These are phyloP conservation scores for Thunnus maccoyii DNA, from an alignment of 2,113 vertebrate genomes.

Conservation along the genomic window DNA sequence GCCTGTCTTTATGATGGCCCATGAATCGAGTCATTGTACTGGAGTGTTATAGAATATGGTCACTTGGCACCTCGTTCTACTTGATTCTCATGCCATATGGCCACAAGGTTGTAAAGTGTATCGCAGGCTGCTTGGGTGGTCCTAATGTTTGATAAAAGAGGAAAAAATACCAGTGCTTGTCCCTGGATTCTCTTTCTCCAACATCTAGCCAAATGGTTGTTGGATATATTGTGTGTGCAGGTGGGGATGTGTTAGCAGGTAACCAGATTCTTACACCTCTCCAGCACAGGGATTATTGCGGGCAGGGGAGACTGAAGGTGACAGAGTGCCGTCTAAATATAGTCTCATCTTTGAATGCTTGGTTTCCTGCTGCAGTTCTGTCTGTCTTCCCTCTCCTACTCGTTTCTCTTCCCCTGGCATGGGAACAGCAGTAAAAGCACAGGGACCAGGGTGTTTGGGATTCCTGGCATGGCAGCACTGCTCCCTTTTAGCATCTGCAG, in stretches of 20 bases:
- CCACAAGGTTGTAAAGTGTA: slow-evolving; percentile 62
- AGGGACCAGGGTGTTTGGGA: slow-evolving; percentile 56
- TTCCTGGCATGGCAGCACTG: slow-evolving; percentile 52
- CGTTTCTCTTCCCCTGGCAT: slow-evolving; percentile 30
- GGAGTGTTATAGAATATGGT: slow-evolving; percentile 59
- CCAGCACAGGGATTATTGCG: slow-evolving; percentile 18
- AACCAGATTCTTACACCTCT: slow-evolving; percentile 23
- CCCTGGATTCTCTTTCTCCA: slow-evolving; percentile 24
- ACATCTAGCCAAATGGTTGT: slow-evolving; percentile 48
- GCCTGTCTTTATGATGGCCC: slow-evolving; percentile 54
- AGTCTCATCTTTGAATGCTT: slow-evolving; percentile 49
- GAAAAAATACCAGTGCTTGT: slow-evolving; percentile 18
- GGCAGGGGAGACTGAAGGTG: slow-evolving; percentile 57
- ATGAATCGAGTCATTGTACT: slow-evolving; percentile 70
- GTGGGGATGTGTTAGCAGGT: slow-evolving; percentile 41
- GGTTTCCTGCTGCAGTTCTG: slow-evolving; percentile 27
- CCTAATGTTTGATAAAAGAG: slow-evolving; percentile 58
- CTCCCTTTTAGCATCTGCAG: slow-evolving; percentile 63
- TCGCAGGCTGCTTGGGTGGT: slow-evolving; percentile 72
- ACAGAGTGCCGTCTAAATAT: slow-evolving; percentile 64
- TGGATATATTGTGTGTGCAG: slow-evolving; percentile 29
- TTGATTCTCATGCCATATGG: slow-evolving; percentile 65
- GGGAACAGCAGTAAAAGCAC: slow-evolving; percentile 40
- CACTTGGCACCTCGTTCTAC: slow-evolving; percentile 56
- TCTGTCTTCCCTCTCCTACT: slow-evolving; percentile 23